A percentile compares a stretch with the other conserved stretches of the same genome.
Evolutionary conservation across 2,888 invertebrate species (phyloP).

Genomic region (Conistra vaccinii): DNA sequence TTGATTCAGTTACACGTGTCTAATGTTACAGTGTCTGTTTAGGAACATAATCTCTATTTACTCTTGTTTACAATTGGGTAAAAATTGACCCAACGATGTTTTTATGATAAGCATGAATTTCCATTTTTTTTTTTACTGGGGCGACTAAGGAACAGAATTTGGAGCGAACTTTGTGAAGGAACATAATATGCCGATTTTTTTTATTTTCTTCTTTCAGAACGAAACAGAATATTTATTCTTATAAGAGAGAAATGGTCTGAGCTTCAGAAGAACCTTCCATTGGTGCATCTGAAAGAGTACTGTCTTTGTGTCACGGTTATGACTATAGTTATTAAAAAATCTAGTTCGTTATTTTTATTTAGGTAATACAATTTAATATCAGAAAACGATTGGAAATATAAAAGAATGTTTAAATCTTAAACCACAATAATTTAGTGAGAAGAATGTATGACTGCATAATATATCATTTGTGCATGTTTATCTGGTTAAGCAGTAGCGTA

Average conservation of each 20-base stretch:
- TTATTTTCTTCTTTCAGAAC: neutral
- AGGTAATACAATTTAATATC: neutral
- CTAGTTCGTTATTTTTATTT: neutral
- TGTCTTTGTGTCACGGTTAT: neutral
- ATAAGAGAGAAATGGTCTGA: neutral
- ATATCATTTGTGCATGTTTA: neutral
- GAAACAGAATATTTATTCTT: neutral
- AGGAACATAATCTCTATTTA: neutral
- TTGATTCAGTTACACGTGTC: slow-evolving; percentile 29
- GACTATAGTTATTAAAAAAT: neutral
- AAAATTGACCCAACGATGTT: neutral
- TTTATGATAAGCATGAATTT: too few species aligned
- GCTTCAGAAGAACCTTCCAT: neutral
- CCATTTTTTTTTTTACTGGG: neutral
- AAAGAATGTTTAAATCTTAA: too few species aligned
- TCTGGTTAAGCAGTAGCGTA: too few species aligned
- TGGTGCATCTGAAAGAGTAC: neutral
- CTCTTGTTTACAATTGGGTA: neutral
- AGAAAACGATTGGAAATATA: neutral
- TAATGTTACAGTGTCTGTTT: neutral
- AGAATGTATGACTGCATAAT: neutral
- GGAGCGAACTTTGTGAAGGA: too few species aligned
- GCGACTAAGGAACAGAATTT: too few species aligned
- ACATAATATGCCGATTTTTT: neutral
- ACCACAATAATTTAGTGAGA: neutral